Evolutionary conservation across 2,797 vertebrate genomes (phyloP).

Genomic region (Cossypha heuglini): DNA sequence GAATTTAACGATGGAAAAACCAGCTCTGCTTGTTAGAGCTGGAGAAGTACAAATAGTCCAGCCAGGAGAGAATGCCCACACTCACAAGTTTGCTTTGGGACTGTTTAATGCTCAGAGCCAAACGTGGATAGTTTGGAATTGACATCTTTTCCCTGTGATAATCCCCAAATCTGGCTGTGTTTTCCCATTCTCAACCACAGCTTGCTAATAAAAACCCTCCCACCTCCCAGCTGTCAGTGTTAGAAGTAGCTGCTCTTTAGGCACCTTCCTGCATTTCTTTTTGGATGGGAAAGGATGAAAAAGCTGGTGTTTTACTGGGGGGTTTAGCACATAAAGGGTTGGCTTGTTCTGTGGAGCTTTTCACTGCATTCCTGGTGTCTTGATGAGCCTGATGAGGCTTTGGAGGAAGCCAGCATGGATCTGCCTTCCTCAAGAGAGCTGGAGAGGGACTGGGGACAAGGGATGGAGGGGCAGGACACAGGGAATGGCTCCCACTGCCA

Average conservation of each 20-base stretch:
- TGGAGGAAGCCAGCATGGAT: not conserved
- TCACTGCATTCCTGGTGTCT: not conserved
- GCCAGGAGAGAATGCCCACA: slow-evolving; percentile 11
- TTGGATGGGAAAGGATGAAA: not conserved
- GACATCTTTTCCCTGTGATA: not conserved
- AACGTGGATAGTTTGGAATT: not conserved
- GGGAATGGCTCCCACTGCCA: too few species aligned
- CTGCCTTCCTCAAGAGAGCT: not conserved
- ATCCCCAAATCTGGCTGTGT: not conserved
- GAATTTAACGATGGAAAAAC: slow-evolving; percentile 61
- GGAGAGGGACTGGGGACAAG: not conserved
- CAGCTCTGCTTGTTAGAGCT: not conserved
- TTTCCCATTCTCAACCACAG: not conserved
- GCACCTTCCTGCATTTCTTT: not conserved
- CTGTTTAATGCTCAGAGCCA: slow-evolving; percentile 7
- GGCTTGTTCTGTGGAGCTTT: not conserved
- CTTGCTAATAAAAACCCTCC: not conserved
- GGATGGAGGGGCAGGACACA: too few species aligned
- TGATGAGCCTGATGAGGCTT: not conserved
- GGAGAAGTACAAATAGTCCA: slow-evolving; percentile 42
- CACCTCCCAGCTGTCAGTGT: not conserved
- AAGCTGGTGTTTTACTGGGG: not conserved
- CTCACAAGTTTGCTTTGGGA: not conserved
- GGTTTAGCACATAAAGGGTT: not conserved
- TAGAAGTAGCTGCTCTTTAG: not conserved